Conservation (phyloP, 2,797 vertebrate genomes). For the Pangasius sanitwongsei region DNA sequence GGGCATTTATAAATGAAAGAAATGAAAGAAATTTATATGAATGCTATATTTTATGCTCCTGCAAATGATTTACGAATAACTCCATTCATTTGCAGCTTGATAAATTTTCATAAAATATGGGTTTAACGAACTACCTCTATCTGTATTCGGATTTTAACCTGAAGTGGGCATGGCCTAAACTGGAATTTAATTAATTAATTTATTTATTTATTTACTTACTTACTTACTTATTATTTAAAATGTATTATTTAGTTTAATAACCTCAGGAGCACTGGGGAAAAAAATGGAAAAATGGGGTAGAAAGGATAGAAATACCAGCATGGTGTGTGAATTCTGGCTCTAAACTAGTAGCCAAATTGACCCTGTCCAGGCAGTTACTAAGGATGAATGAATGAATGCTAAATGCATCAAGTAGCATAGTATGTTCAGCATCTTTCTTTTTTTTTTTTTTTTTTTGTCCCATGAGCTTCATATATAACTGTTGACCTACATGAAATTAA, state of each 20-base stretch:
- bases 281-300: too few species aligned
- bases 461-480: neutral
- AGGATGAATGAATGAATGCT: neutral
- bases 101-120: neutral
- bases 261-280: too few species aligned
- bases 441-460: neutral
- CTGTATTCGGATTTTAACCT: neutral
- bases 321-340: neutral
- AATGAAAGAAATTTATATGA: neutral
- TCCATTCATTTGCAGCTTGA: neutral
- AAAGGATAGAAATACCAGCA: neutral
- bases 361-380: neutral
- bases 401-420: neutral
- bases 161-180: neutral
- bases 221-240: too few species aligned
- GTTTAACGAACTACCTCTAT: neutral
- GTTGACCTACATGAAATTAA: neutral
- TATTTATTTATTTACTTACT: too few species aligned
- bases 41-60: neutral
- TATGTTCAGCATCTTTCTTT: neutral
- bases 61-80: neutral
- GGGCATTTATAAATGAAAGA: neutral
- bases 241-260: too few species aligned
- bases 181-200: too few species aligned
- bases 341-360: neutral